Conservation (phyloP, 2,797 vertebrate species). For the Coluber constrictor region DNA sequence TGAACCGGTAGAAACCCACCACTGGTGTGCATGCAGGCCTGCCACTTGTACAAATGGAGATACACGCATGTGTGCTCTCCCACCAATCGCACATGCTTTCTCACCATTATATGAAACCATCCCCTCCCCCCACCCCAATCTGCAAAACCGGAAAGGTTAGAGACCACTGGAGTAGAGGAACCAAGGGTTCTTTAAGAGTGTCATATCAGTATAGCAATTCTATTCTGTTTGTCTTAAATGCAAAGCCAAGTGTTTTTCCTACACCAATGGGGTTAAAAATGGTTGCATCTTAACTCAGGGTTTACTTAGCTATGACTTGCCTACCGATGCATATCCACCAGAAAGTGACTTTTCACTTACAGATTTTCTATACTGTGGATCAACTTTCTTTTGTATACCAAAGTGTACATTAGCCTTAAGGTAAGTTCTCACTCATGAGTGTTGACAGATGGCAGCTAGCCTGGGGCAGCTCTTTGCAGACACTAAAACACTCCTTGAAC, state of each 20-base stretch:
- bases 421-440: background rate
- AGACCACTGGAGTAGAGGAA: too few relatives aligned
- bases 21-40: accelerated
- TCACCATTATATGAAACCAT: too few relatives aligned
- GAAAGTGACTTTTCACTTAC: slow-evolving; percentile 40
- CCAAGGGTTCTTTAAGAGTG: background rate
- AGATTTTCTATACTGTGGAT: background rate
- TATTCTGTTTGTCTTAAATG: accelerated
- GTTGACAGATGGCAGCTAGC: background rate
- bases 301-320: accelerated
- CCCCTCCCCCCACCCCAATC: too few relatives aligned
- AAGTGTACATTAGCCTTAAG: background rate
- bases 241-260: accelerated
- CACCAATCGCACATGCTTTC: too few relatives aligned
- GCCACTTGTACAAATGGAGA: too few relatives aligned
- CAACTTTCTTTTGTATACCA: background rate
- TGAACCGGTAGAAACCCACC: too few relatives aligned
- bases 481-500: slow-evolving; percentile 12
- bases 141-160: too few relatives aligned
- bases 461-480: background rate
- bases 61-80: too few relatives aligned
- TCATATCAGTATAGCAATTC: background rate
- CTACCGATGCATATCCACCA: background rate
- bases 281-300: background rate
- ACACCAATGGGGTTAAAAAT: background rate